Evolutionary conservation across 2,888 invertebrate genomes (phyloP).

Genomic region (Dyspetes luteomarginatus): DNA sequence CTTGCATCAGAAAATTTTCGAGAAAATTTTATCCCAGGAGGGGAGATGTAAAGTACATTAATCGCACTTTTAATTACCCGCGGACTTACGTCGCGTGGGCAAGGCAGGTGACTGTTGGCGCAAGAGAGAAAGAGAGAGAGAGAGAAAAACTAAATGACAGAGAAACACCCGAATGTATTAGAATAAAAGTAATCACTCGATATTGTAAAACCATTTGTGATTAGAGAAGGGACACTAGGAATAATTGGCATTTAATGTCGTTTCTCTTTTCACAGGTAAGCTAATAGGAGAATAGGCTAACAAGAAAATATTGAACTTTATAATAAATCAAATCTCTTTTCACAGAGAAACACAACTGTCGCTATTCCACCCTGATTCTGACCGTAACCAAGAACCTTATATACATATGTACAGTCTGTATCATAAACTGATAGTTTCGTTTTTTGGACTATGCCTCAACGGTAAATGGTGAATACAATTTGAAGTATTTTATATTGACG

Average conservation of each 20-base stretch:
- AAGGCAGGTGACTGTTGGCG: neutral
- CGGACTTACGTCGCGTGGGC: neutral
- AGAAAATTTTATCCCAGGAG: neutral
- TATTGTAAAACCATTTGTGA: too few species aligned
- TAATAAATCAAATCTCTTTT: too few species aligned
- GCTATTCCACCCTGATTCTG: too few species aligned
- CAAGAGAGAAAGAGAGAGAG: neutral
- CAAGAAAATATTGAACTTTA: too few species aligned
- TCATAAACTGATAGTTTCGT: too few species aligned
- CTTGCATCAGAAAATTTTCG: neutral
- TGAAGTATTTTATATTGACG: too few species aligned
- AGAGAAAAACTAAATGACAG: neutral
- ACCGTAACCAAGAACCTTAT: too few species aligned
- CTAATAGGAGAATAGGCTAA: too few species aligned
- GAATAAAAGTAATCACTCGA: neutral
- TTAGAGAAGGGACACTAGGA: neutral
- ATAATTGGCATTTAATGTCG: neutral
- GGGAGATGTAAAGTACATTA: slow-evolving; percentile 32
- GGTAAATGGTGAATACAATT: too few species aligned
- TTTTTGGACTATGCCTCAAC: too few species aligned
- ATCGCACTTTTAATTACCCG: neutral
- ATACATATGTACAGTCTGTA: too few species aligned
- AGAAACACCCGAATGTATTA: neutral
- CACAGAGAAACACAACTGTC: too few species aligned
- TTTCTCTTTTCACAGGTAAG: slow-evolving; percentile 20